Evolutionary conservation across 2,888 invertebrate species (phyloP).

Genomic region (Pemphredon lugubris): DNA sequence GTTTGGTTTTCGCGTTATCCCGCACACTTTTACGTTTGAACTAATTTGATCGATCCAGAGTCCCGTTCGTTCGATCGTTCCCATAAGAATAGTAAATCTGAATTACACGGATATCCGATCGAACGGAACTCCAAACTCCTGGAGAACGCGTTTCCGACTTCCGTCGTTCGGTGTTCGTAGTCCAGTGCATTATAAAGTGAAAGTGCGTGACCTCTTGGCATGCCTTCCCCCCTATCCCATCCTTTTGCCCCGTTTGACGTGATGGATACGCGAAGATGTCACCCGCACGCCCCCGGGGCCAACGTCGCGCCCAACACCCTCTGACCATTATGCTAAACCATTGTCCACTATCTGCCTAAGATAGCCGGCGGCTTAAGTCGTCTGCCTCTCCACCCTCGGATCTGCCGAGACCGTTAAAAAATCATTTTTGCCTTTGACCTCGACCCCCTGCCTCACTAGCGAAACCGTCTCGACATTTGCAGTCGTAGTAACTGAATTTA

Average conservation of each 20-base stretch:
- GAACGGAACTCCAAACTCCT: background rate
- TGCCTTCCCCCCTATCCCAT: constrained; percentile 61
- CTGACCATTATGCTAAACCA: constrained; percentile 80
- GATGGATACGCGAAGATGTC: constrained; percentile 80
- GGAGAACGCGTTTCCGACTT: background rate
- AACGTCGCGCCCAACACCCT: constrained; percentile 70
- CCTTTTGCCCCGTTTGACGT: constrained; percentile 56
- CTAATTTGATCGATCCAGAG: too few relatives aligned
- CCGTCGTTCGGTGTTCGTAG: constrained; percentile 28
- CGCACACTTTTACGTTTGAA: too few relatives aligned
- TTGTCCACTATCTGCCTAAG: constrained; percentile 80
- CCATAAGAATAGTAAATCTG: background rate
- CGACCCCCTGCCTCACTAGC: constrained; percentile 12
- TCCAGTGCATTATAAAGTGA: constrained; percentile 75
- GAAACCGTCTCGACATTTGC: background rate
- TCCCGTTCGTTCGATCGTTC: too few relatives aligned
- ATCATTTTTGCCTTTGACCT: constrained; percentile 72
- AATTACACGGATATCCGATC: too few relatives aligned
- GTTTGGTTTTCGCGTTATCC: too few relatives aligned
- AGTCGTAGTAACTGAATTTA: background rate
- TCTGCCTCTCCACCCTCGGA: constrained; percentile 58
- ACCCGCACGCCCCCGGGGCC: constrained; percentile 77
- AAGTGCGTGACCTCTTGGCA: constrained; percentile 73
- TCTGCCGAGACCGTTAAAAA: constrained; percentile 75
- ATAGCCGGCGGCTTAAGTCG: constrained; percentile 71